These are phyloP conservation scores for Zootermopsis nevadensis DNA, from an alignment of 2,888 invertebrate genomes.

Conservation along the genomic window DNA sequence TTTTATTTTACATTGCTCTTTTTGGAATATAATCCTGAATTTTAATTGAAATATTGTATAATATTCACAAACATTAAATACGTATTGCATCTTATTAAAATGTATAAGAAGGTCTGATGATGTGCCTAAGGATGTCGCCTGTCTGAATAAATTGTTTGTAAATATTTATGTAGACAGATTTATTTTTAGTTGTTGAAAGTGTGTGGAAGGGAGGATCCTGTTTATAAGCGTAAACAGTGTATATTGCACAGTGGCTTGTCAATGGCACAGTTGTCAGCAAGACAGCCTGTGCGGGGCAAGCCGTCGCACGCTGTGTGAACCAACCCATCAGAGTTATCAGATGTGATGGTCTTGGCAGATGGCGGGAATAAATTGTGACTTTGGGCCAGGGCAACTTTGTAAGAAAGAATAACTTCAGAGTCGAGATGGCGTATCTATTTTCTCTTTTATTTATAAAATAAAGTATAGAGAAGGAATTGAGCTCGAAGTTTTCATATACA, in stretches of 20 bases:
- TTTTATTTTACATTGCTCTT: no score
- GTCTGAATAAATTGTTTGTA: no score
- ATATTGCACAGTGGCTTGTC: background rate
- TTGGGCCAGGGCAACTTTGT: background rate
- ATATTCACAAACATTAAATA: no score
- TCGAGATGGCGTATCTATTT: slow-evolving; percentile 14
- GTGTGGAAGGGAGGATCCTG: background rate
- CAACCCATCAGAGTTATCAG: background rate
- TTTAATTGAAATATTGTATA: no score
- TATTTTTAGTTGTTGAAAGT: no score
- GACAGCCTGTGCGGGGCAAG: background rate
- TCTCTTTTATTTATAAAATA: slow-evolving; percentile 31
- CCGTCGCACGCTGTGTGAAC: background rate
- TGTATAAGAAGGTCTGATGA: no score
- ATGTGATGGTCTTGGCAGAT: slow-evolving; percentile 1
- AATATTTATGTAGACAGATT: no score
- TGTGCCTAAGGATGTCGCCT: no score
- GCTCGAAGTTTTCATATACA: slow-evolving; percentile 28
- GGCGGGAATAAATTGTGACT: slow-evolving; percentile 26
- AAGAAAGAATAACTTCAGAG: slow-evolving; percentile 12
- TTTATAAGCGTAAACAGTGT: background rate
- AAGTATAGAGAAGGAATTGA: slow-evolving; percentile 33
- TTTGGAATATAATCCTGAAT: no score
- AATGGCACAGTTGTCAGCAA: background rate
- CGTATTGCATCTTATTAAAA: no score